A percentile compares a stretch with the other conserved stretches of the same genome.
phyloP scores from a whole-genome alignment of 2,888 invertebrate genomes.

The Latrodectus elegans region DNA sequence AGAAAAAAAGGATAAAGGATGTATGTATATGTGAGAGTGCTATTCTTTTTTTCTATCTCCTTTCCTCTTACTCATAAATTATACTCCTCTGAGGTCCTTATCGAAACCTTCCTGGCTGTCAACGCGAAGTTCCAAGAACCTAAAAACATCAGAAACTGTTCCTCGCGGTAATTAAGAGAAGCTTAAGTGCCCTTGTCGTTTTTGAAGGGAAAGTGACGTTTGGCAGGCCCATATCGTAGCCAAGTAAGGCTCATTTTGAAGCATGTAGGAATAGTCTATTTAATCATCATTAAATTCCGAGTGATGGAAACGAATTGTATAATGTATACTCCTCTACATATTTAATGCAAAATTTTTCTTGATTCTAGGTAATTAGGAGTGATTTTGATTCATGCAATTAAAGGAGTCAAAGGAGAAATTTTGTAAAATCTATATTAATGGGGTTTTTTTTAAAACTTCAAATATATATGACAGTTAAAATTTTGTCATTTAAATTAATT shows the following conservation, averaged over 20 bases:
- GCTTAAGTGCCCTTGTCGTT: slow-evolving; percentile 59
- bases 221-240: slow-evolving; percentile 45
- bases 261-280: neutral
- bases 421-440: too few relatives aligned
- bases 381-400: too few relatives aligned
- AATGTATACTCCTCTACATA: too few relatives aligned
- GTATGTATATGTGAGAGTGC: neutral
- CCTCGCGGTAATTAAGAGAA: slow-evolving; percentile 53
- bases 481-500: too few relatives aligned
- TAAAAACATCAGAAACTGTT: slow-evolving; percentile 51
- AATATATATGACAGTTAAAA: too few relatives aligned
- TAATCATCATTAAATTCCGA: neutral
- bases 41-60: slow-evolving; percentile 47
- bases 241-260: slow-evolving; percentile 16
- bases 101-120: slow-evolving; percentile 27
- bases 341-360: too few relatives aligned
- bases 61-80: slow-evolving; percentile 48
- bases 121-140: slow-evolving; percentile 20
- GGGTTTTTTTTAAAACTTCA: too few relatives aligned
- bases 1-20: too few relatives aligned
- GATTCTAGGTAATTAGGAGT: too few relatives aligned
- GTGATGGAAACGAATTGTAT: neutral
- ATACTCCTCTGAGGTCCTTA: slow-evolving; percentile 42
- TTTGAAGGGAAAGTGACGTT: slow-evolving; percentile 44
- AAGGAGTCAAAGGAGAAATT: too few relatives aligned